Base-by-base conservation (phyloP, 1,140 invertebrate genomes). In the Drosophila kohkoa region DNA sequence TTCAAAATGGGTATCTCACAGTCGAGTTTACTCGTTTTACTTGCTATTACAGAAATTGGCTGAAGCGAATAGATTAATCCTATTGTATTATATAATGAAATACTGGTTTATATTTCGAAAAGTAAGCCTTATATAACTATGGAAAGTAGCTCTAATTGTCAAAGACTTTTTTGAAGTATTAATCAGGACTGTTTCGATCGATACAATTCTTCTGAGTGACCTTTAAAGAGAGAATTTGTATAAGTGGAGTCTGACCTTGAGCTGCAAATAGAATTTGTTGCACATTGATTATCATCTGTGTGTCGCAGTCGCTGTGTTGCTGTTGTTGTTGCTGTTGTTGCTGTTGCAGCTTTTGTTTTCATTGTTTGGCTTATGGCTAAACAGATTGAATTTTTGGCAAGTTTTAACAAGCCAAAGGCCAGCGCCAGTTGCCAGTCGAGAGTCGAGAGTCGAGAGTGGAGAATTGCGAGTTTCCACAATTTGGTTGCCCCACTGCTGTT, bases 371-470 rank as follows among this genome's bases (percentile, higher is more conserved):
- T 60, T 67, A 20, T 51, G 70, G 45, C 8, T 13, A 67, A 86
- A 79, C 83, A 86, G 82, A 86, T 86, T 87, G 82, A 64, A 87
- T 88, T 88, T 87, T 88, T 82, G 73, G 59, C 79, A 77, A 80
- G 77, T 86, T 88, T 82, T 82, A 87, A 80, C 69, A 65, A 88
- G 82, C 75, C n/a, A 62, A 54, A 45, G 48, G 48, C 60, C 59
- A 78, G 43, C 25, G 57, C 63, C 20, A 59, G 57, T 63, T 48
- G 59, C 48, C 48, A 48, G 8, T 41, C 11, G 38, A 7, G 7
- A 35, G 45, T 10, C 32, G 8, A 28, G 46, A 41, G 54, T 45
- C 43, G 67, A 32, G 32, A 8, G 32, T 25, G 20, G 20, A 6
- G 6, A 38, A 38, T 38, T 38, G 35, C 35, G 6, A 68, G 71